phyloP scores from a whole-genome alignment of 2,888 invertebrate genomes.

The Thymelicus sylvestris region DNA sequence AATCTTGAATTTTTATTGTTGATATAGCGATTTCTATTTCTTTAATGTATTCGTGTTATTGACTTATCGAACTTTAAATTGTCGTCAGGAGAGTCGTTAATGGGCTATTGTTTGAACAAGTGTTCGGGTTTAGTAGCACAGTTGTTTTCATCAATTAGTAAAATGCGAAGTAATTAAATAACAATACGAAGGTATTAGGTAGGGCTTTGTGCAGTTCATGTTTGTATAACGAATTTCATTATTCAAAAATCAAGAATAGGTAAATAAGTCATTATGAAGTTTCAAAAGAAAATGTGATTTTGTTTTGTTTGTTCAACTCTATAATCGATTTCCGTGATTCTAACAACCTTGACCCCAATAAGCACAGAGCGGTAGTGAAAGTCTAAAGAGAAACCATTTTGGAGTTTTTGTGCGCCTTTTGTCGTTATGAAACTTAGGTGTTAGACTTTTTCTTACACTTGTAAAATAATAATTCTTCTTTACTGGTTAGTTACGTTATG shows the following conservation, averaged over 20 bases:
- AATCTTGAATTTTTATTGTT: neutral
- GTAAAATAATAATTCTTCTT: neutral
- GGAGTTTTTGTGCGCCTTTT: neutral
- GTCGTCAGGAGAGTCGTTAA: neutral
- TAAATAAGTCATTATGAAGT: neutral
- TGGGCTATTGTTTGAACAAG: neutral
- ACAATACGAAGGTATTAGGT: neutral
- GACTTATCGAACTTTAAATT: neutral
- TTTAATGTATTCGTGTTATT: neutral
- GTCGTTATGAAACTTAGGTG: constrained; percentile 1
- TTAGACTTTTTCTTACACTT: neutral
- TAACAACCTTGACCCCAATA: constrained; percentile 8
- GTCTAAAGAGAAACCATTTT: constrained; percentile 6
- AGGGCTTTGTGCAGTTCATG: neutral
- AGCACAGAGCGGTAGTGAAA: constrained; percentile 2
- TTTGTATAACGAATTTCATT: neutral
- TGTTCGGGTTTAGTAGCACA: neutral
- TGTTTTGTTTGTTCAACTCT: constrained; percentile 1
- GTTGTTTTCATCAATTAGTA: neutral
- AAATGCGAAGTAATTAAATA: neutral
- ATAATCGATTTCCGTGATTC: constrained; percentile 1
- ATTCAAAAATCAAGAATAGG: neutral
- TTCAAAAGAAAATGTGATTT: neutral
- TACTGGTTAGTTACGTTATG: no score
- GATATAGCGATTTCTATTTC: neutral